Evolutionary conservation across 2,113 vertebrate genomes (phyloP), one percentile per base, ranked within the genome.

Genomic region (Tiliqua scincoides): DNA sequence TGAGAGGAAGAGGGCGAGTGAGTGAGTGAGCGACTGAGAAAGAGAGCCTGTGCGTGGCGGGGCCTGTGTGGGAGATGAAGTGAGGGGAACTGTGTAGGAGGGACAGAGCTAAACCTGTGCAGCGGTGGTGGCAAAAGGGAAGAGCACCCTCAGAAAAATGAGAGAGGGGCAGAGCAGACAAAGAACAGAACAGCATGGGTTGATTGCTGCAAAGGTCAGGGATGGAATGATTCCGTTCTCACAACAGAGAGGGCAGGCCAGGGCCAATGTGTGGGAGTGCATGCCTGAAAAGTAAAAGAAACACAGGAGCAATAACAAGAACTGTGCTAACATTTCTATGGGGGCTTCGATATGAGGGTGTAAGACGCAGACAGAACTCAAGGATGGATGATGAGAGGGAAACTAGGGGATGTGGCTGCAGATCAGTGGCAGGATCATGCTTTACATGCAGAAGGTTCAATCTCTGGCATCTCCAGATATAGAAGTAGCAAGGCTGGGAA

Each of bases 1-100:
- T 37, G n/a, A 37, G 87, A 79, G 70, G 72, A 81, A 85, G 84
- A 75, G 76, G 87, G 85, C 77, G 37, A 23, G 63, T 54, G 62
- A 54, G 73, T 27, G 25, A 61, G 40, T 62, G 80, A 81, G 85
- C 77, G 32, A 23, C 63, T 48, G 62, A 54, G 73, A 27, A 27
- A 35, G 40, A 75, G 91, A 59, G 57, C 91, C 43, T 70, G 78
- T 89, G 82, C 78, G n/a, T n/a, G n/a, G 82, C 87, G 90, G 91
- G 87, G 74, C 62, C 72, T 20, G 20, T 27, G 78, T 89, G 86
- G 90, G 90, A 93, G 43, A 83, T 84, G 61, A 81, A 40, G 74
- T 67, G 80, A 70, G 68, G 20, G 6, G 65, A 91, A 83, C 10
- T n/a, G 68, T 67, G 71, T 76, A 90, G 83, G 93, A 93, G 84